These are phyloP conservation scores for Tuberolachnus salignus DNA, from an alignment of 2,888 invertebrate species.

Conservation along the genomic window DNA sequence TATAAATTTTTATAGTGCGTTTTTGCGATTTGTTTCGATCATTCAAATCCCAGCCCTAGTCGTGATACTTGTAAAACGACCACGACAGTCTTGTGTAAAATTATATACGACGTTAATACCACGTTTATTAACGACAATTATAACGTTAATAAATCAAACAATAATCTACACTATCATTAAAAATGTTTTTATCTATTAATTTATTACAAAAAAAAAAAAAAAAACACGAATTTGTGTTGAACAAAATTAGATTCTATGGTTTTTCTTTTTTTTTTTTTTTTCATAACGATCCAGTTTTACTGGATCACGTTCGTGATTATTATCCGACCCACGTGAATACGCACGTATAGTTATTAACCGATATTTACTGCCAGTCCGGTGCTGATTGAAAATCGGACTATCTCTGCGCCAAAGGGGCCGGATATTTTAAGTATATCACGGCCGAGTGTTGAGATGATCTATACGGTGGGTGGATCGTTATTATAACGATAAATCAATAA, in stretches of 20 bases:
- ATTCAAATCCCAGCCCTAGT: no score
- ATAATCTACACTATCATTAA: no score
- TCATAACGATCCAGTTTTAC: background rate
- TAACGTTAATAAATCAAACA: background rate
- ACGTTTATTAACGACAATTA: background rate
- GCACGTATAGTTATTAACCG: no score
- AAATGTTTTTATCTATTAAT: background rate
- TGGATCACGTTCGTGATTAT: background rate
- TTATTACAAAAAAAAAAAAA: no score
- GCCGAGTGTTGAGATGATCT: slow-evolving; percentile 53
- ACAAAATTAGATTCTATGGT: no score
- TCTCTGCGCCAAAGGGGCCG: slow-evolving; percentile 44
- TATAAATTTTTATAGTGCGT: no score
- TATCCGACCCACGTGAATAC: slow-evolving; percentile 13
- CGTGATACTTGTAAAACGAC: no score
- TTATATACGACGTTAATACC: no score
- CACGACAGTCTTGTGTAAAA: no score
- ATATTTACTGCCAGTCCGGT: slow-evolving; percentile 19
- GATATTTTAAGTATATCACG: slow-evolving; percentile 41
- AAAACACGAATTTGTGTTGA: background rate
- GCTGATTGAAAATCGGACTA: slow-evolving; percentile 34
- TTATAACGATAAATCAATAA: slow-evolving; percentile 50
- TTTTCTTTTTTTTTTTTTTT: no score
- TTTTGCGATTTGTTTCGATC: no score
- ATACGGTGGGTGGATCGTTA: slow-evolving; percentile 35